Evolutionary conservation across 1,140 invertebrate species (phyloP).

Genomic region (Calliopsis andreniformis): DNA sequence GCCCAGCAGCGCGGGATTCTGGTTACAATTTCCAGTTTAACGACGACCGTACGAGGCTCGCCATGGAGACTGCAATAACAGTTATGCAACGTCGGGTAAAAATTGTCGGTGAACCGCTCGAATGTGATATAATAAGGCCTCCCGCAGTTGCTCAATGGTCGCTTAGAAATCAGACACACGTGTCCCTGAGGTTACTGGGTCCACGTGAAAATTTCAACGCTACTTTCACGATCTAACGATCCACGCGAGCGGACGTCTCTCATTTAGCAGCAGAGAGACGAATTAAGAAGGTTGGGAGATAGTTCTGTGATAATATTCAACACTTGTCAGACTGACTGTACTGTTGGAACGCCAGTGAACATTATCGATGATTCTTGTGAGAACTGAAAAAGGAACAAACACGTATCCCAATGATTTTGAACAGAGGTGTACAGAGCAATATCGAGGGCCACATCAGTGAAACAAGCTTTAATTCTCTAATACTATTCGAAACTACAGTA

Average conservation of each 20-base stretch:
- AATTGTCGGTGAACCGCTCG: constrained; percentile 2
- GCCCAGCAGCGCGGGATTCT: too few relatives aligned
- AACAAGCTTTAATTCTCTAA: too few relatives aligned
- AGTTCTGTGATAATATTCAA: too few relatives aligned
- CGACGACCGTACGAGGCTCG: neutral
- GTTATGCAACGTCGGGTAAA: constrained; percentile 17
- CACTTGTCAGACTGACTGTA: too few relatives aligned
- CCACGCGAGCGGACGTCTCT: neutral
- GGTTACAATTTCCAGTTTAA: neutral
- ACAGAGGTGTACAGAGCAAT: too few relatives aligned
- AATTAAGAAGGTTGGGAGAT: neutral
- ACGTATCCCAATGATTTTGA: too few relatives aligned
- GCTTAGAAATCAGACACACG: constrained; percentile 7
- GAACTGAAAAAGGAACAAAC: too few relatives aligned
- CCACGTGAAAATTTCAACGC: neutral
- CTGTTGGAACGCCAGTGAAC: too few relatives aligned
- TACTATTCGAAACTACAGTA: too few relatives aligned
- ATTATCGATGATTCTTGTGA: too few relatives aligned
- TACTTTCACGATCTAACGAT: constrained; percentile 9
- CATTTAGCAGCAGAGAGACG: neutral
- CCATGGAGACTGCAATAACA: neutral
- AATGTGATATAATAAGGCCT: constrained; percentile 22
- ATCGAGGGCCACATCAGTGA: too few relatives aligned
- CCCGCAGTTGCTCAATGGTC: neutral
- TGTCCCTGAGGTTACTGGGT: neutral